Base-by-base conservation (phyloP, 2,797 vertebrate species). In the Hydrolagus colliei region DNA sequence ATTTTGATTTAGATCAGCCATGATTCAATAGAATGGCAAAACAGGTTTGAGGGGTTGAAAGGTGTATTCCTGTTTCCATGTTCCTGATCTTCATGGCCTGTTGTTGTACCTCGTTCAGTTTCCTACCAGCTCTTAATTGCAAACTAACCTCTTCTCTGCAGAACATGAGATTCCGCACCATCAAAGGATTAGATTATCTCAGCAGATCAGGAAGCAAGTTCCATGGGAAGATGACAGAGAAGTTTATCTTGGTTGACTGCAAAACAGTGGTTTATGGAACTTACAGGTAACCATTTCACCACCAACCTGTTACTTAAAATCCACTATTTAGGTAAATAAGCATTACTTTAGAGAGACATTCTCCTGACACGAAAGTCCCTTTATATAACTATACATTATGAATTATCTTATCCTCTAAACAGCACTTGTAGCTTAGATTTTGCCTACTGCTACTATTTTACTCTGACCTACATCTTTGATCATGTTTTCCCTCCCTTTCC, bases 131-230 rank as follows among this genome's bases (percentile, higher is more conserved):
- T 74, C 9, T n/a, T 68, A 52, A 86, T 27, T 73, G 1, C 41
- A 73, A 86, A 14, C 9, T 4, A 71, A 41, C 2, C 72, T 61
- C 11, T 35, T 59, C 22, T 86, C 41, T 92, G 88, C 93, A 99
- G 97, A 97, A 98, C 90, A 96, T 99, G 92, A 96, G 96, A 87
- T 94, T 99, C 8, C 96, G 97, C 63, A 97, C 96, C 9, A 97
- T 99, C 87, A 97, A 94, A 92, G 98, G 98, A 86, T 96, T 96
- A 89, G 95, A 96, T 89, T 99, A 99, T 91, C 92, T 96, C 91
- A 97, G 96, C 91, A 96, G 94, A 90, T 96, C 96, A 68, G 98
- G 97, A 89, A 95, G 95, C 84, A 98, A 95, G 93, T 99, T 99
- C 90, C 92, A 96, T 87, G 98, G 98, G 18, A 94, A 93, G 89